These are phyloP conservation scores for Cettia cetti DNA, from an alignment of 2,113 vertebrate species.

Conservation along the genomic window DNA sequence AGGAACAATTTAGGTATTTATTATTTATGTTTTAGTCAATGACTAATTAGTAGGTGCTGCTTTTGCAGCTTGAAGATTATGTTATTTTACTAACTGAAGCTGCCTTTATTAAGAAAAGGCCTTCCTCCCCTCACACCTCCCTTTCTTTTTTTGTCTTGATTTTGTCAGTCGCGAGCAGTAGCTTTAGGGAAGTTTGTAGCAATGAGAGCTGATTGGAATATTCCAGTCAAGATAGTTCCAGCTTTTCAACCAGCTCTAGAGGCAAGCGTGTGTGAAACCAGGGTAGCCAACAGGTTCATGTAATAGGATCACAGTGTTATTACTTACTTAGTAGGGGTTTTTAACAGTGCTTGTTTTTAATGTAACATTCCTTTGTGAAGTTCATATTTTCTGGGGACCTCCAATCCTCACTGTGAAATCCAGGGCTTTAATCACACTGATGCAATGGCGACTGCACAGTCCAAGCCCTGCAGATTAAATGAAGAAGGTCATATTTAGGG, in stretches of 20 bases:
- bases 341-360: background rate
- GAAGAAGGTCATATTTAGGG: background rate
- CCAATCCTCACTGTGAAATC: slow-evolving; percentile 8
- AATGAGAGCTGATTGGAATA: background rate
- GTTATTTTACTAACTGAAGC: slow-evolving; percentile 89
- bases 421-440: background rate
- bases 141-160: slow-evolving; percentile 14
- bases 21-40: slow-evolving; percentile 99
- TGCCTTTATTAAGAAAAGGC: slow-evolving; percentile 97
- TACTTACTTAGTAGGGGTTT: background rate
- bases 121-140: slow-evolving; percentile 11
- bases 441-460: background rate
- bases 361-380: slow-evolving; percentile 7
- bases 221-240: background rate
- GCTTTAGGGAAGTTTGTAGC: slow-evolving; percentile 10
- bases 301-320: background rate
- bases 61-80: slow-evolving; percentile 91
- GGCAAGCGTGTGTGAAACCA: background rate
- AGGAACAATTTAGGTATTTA: slow-evolving; percentile 85
- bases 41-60: slow-evolving; percentile 97
- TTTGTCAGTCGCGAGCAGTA: background rate
- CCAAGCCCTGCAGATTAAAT: background rate
- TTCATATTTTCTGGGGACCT: background rate
- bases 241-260: background rate
- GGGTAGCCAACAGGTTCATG: slow-evolving; percentile 3